phyloP scores from a whole-genome alignment of 2,888 invertebrate species.

The Ectobius pallidus region DNA sequence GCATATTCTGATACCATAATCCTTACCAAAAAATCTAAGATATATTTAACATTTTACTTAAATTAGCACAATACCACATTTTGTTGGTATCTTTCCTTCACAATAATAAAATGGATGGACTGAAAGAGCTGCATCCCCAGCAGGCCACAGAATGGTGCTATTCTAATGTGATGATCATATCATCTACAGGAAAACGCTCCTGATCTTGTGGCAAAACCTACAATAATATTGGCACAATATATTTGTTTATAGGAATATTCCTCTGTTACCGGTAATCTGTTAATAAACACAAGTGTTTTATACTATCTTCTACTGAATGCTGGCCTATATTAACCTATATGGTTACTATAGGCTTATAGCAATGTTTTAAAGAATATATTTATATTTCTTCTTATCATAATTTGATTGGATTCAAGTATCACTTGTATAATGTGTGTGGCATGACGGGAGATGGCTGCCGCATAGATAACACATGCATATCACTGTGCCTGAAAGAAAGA shows the following conservation, averaged over 20 bases:
- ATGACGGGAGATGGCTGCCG: constrained; percentile 36
- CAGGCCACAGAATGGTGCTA: constrained; percentile 31
- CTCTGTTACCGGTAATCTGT: too few relatives aligned
- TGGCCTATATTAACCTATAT: too few relatives aligned
- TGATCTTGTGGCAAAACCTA: constrained; percentile 23
- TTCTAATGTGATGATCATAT: constrained; percentile 6
- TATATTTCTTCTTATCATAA: constrained; percentile 18
- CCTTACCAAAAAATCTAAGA: too few relatives aligned
- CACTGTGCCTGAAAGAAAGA: constrained; percentile 46
- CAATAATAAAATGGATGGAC: constrained; percentile 38
- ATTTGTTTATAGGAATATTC: too few relatives aligned
- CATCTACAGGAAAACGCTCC: too few relatives aligned
- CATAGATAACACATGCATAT: constrained; percentile 42
- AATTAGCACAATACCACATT: too few relatives aligned
- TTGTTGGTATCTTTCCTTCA: too few relatives aligned
- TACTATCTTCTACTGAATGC: too few relatives aligned
- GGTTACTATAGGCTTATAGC: too few relatives aligned
- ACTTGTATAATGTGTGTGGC: constrained; percentile 34
- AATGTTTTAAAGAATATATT: too few relatives aligned
- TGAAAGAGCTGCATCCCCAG: constrained; percentile 26
- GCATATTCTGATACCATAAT: too few relatives aligned
- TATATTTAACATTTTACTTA: neutral
- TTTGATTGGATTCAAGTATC: constrained; percentile 5
- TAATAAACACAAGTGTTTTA: too few relatives aligned
- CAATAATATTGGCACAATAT: constrained; percentile 22